Percentiles rank a stretch among this genome's conserved stretches.
Conservation (phyloP, 2,888 invertebrate species). For the Noctua fimbriata region DNA sequence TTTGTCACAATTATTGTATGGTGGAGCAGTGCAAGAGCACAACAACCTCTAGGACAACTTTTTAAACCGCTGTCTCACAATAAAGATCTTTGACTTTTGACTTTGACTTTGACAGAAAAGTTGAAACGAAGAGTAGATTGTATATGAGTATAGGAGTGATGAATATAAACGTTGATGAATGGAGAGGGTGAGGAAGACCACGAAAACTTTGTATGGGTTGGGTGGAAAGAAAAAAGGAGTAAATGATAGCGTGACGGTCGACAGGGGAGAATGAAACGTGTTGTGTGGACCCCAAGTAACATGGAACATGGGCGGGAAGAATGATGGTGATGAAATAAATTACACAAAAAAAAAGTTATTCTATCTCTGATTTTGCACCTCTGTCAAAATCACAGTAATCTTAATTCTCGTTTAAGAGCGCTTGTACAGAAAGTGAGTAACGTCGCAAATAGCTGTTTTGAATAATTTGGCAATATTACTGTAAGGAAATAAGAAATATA, state of each 20-base stretch:
- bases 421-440: no score
- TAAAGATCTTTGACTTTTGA: no score
- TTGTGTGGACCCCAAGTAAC: not conserved
- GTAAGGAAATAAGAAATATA: no score
- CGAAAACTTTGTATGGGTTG: not conserved
- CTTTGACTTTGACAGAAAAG: no score
- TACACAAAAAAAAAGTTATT: not conserved
- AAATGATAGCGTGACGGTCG: not conserved
- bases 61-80: no score
- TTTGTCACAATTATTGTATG: no score
- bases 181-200: not conserved
- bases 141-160: no score
- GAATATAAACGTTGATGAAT: not conserved
- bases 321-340: not conserved
- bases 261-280: not conserved
- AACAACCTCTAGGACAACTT: no score
- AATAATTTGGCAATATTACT: no score
- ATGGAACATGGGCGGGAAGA: not conserved
- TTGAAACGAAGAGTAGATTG: no score
- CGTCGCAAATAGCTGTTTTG: no score
- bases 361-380: not conserved
- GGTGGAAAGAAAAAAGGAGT: not conserved
- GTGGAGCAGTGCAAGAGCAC: no score
- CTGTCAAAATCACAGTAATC: not conserved
- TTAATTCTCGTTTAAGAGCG: not conserved